A percentile compares a stretch with the other conserved stretches of the same genome.
These are phyloP conservation scores for Lycopodina hypogea DNA, from an alignment of 37 sponge, comb jelly and placozoan genomes.

Conservation along the genomic window DNA sequence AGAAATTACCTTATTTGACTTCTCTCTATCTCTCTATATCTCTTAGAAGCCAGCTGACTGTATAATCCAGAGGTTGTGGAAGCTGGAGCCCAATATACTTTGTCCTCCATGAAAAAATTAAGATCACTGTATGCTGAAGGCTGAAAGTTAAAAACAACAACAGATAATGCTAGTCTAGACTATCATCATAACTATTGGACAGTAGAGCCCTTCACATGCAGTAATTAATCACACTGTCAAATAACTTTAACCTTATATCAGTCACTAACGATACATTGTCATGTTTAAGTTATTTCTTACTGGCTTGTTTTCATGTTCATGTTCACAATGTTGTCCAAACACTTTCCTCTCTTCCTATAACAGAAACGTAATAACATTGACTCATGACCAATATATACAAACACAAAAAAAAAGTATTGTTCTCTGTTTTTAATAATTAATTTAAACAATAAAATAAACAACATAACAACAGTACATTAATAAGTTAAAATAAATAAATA, in stretches of 20 bases:
- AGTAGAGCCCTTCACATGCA: too few species aligned
- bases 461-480: too few species aligned
- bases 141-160: neutral
- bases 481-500: too few species aligned
- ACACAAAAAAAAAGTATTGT: too few species aligned
- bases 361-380: neutral
- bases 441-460: too few species aligned
- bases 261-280: too few species aligned
- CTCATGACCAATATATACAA: too few species aligned
- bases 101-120: conserved; percentile 41
- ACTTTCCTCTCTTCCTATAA: conserved; percentile 18
- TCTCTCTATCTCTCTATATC: conserved; percentile 43
- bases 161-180: too few species aligned
- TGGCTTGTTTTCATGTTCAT: neutral
- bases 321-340: conserved; percentile 14
- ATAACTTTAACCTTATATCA: too few species aligned
- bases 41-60: conserved; percentile 41
- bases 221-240: too few species aligned
- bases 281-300: neutral
- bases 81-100: conserved; percentile 55
- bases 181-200: too few species aligned
- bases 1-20: conserved; percentile 23
- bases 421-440: too few species aligned
- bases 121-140: neutral
- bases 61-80: conserved; percentile 47